Evolutionary conservation across 2,113 vertebrate genomes (phyloP).

Genomic region (Aramus guarauna): DNA sequence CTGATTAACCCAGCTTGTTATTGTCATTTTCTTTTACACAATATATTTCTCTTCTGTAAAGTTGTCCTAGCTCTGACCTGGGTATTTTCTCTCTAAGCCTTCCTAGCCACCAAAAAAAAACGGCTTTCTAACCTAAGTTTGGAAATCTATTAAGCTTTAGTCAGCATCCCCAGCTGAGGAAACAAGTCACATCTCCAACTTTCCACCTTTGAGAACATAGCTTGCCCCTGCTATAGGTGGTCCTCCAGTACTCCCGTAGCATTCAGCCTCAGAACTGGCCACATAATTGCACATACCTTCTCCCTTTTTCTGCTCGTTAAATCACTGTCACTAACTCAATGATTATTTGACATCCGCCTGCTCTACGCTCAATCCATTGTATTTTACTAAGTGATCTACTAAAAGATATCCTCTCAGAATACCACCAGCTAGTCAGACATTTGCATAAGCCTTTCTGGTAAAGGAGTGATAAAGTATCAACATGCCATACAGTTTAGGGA

Average conservation of each 20-base stretch:
- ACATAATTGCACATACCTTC: not conserved
- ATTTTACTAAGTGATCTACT: not conserved
- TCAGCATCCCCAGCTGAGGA: not conserved
- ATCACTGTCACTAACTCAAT: not conserved
- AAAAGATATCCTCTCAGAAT: not conserved
- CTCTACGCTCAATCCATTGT: not conserved
- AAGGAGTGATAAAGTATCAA: not conserved
- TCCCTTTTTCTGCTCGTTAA: not conserved
- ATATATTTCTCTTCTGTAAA: not conserved
- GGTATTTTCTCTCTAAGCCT: not conserved
- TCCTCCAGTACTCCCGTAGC: not conserved
- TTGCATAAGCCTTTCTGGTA: not conserved
- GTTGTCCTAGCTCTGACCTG: not conserved
- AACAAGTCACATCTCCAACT: not conserved
- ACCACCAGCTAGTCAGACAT: not conserved
- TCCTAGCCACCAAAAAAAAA: not conserved
- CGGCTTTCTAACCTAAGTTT: not conserved
- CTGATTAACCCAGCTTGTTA: not conserved
- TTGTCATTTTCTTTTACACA: not conserved
- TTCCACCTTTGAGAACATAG: not conserved
- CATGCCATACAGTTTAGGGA: not conserved
- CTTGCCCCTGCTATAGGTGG: not conserved
- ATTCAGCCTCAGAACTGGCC: not conserved
- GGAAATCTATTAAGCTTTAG: not conserved
- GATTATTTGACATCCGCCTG: not conserved